Percentiles rank a stretch among this genome's conserved stretches.
Evolutionary conservation across 1,140 invertebrate genomes (phyloP).

Genomic region (Drosophila repleta): DNA sequence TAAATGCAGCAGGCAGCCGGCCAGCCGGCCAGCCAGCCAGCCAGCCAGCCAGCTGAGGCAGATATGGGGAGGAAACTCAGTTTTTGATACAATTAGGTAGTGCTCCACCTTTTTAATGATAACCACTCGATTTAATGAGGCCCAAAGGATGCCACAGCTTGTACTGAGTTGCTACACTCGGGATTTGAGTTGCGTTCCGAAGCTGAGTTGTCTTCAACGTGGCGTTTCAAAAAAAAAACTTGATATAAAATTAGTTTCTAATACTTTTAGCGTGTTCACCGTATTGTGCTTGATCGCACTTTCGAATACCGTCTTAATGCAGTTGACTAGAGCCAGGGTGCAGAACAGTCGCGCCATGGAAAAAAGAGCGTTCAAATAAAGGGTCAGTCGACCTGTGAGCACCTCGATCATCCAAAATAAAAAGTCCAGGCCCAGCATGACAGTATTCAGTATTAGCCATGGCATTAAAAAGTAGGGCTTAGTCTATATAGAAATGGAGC

Average conservation of each 20-base stretch:
- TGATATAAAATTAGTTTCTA: background rate
- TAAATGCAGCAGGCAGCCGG: conserved; percentile 21
- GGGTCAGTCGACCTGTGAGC: background rate
- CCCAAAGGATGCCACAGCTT: conserved; percentile 24
- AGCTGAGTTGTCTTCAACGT: background rate
- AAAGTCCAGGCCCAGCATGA: conserved; percentile 11
- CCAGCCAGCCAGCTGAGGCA: background rate
- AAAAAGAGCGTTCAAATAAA: conserved; percentile 6
- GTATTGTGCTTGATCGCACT: conserved; percentile 19
- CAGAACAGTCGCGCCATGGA: conserved; percentile 8
- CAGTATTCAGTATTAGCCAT: conserved; percentile 17
- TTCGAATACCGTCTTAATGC: conserved; percentile 42
- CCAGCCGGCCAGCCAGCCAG: background rate
- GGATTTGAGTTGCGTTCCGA: no score
- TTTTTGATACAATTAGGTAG: conserved; percentile 38
- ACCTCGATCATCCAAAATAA: conserved; percentile 20
- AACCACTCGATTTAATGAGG: conserved; percentile 43
- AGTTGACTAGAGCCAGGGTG: conserved; percentile 37
- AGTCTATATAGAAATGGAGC: conserved; percentile 7
- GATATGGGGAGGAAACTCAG: background rate
- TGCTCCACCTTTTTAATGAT: conserved; percentile 44
- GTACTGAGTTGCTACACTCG: background rate
- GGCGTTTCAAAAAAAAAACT: background rate
- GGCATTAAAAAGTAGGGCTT: conserved; percentile 17
- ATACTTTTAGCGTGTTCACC: conserved; percentile 14